Conservation (phyloP, 2,113 vertebrate species). For the Tauraco erythrolophus region DNA sequence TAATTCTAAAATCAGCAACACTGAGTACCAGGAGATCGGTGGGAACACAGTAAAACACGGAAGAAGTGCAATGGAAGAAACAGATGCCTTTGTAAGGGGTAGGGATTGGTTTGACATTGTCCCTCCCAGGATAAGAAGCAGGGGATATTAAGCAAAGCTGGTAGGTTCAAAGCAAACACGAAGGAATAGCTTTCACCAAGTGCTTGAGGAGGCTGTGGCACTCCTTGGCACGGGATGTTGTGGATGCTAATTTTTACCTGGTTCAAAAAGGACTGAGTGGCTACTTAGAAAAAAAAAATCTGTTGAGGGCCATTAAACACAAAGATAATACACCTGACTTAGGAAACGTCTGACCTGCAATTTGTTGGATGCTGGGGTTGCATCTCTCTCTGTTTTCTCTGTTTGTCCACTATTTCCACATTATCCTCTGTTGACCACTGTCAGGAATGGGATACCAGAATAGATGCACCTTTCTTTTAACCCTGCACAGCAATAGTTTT, state of each 20-base stretch:
- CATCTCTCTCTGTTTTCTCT: background rate
- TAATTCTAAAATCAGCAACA: background rate
- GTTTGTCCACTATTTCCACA: background rate
- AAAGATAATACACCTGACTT: background rate
- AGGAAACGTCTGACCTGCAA: background rate
- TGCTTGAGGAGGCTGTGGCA: background rate
- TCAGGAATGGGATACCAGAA: background rate
- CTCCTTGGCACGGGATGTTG: background rate
- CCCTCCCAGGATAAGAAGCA: background rate
- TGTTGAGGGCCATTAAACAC: background rate
- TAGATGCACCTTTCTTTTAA: background rate
- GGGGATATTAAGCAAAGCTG: background rate
- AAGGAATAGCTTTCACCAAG: background rate
- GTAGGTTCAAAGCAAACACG: background rate
- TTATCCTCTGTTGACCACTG: background rate
- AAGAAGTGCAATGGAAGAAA: background rate
- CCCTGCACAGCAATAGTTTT: background rate
- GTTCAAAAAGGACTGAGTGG: background rate
- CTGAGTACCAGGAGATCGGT: background rate
- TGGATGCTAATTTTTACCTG: background rate
- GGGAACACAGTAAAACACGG: background rate
- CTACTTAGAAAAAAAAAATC: background rate
- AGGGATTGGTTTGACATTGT: background rate
- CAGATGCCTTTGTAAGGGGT: background rate
- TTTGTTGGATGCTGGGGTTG: background rate